Conservation (phyloP, 1,140 invertebrate genomes). For the Ectropis grisescens region DNA sequence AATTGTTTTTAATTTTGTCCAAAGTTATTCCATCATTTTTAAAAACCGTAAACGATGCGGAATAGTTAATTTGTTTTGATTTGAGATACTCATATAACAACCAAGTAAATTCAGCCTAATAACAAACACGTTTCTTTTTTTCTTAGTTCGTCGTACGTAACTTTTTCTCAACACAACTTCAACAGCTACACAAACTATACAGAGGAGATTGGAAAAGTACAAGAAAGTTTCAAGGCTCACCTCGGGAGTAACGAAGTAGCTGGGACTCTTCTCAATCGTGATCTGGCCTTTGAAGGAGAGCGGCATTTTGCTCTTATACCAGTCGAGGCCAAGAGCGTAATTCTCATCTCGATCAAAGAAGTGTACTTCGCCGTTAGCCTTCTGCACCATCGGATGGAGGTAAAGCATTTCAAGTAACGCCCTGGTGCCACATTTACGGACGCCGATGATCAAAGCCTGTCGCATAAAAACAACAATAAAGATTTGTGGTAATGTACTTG, state of each 20-base stretch:
- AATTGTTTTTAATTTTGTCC: too few species aligned
- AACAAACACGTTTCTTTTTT: too few species aligned
- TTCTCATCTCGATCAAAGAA: conserved; percentile 95
- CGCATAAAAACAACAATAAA: conserved; percentile 21
- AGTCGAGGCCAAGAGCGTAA: conserved; percentile 90
- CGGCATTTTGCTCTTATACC: conserved; percentile 95
- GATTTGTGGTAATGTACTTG: neutral
- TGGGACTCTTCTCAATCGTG: conserved; percentile 97
- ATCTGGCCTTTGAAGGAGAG: conserved; percentile 90
- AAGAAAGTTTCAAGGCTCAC: conserved; percentile 76
- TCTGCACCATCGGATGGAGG: conserved; percentile 92
- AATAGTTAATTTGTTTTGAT: too few species aligned
- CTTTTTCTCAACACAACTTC: too few species aligned
- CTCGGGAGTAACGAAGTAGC: conserved; percentile 97
- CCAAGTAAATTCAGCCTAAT: too few species aligned
- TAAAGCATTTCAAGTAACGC: conserved; percentile 95
- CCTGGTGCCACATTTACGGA: conserved; percentile 93
- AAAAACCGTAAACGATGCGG: too few species aligned
- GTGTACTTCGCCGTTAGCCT: conserved; percentile 93
- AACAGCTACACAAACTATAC: too few species aligned
- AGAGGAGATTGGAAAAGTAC: too few species aligned
- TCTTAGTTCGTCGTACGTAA: too few species aligned
- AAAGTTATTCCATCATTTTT: too few species aligned
- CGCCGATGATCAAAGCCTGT: conserved; percentile 93
- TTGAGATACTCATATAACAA: too few species aligned